Evolutionary conservation across 2,888 invertebrate species (phyloP).

Genomic region (Epirrhoe alternata): DNA sequence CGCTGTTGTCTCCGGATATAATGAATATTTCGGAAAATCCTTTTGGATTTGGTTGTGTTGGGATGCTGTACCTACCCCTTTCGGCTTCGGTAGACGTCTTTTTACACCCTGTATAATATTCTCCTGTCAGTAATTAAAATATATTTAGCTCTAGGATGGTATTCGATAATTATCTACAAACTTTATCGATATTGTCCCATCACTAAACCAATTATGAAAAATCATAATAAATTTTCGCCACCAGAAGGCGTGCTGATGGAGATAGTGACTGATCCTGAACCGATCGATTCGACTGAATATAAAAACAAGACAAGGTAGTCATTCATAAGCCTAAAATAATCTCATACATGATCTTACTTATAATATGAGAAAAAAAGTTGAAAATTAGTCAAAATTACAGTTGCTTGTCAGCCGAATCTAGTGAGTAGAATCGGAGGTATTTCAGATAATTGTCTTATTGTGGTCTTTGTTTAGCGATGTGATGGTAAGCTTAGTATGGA

Average conservation of each 20-base stretch:
- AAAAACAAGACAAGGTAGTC: not conserved
- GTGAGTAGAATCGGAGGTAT: not conserved
- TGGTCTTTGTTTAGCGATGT: conserved; percentile 14
- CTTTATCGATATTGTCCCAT: conserved; percentile 20
- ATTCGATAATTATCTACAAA: conserved; percentile 9
- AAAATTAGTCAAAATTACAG: not conserved
- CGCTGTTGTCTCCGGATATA: too few species aligned
- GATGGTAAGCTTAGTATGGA: conserved; percentile 18
- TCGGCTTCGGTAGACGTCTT: too few species aligned
- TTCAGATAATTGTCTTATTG: conserved; percentile 17
- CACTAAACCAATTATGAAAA: conserved; percentile 42
- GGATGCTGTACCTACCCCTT: too few species aligned
- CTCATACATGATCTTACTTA: too few species aligned
- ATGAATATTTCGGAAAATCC: too few species aligned
- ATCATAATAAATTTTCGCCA: conserved; percentile 44
- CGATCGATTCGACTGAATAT: not conserved
- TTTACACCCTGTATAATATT: too few species aligned
- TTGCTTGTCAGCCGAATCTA: conserved; percentile 1
- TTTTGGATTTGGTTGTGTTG: too few species aligned
- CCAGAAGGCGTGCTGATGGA: conserved; percentile 17
- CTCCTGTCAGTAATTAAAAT: too few species aligned
- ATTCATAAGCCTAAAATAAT: not conserved
- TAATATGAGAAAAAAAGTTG: not conserved
- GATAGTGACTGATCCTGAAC: conserved; percentile 6
- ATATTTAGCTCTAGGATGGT: not conserved